Evolutionary conservation across 1,140 invertebrate genomes (phyloP).

Genomic region (Apolygus lucorum): DNA sequence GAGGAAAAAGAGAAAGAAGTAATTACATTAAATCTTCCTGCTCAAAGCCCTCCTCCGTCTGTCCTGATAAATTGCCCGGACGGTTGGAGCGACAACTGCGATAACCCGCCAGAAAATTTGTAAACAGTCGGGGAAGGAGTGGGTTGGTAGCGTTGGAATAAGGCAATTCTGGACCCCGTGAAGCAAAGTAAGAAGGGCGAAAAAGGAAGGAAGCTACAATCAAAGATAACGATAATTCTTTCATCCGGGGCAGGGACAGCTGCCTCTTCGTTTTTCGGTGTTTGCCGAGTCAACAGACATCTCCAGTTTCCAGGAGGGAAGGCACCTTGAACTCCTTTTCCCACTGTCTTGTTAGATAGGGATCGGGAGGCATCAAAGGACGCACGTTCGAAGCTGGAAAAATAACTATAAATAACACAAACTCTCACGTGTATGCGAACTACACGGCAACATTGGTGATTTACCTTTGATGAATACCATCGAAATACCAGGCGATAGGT

Average conservation of each 20-base stretch:
- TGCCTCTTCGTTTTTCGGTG: background rate
- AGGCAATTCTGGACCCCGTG: slow-evolving; percentile 6
- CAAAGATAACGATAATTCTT: slow-evolving; percentile 24
- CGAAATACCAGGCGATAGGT: too few relatives aligned
- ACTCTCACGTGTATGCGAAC: too few relatives aligned
- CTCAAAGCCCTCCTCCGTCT: background rate
- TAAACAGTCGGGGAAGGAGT: slow-evolving; percentile 9
- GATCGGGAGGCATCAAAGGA: too few relatives aligned
- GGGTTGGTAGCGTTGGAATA: background rate
- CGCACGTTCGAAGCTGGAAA: too few relatives aligned
- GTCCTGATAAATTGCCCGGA: slow-evolving; percentile 21
- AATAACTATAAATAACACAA: too few relatives aligned
- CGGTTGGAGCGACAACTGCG: slow-evolving; percentile 18
- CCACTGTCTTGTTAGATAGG: background rate
- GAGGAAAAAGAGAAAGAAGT: slow-evolving; percentile 19
- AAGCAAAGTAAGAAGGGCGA: background rate
- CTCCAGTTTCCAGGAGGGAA: background rate
- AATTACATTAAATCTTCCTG: slow-evolving; percentile 27
- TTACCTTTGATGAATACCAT: too few relatives aligned
- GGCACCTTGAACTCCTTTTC: background rate
- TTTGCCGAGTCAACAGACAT: slow-evolving; percentile 5
- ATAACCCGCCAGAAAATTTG: slow-evolving; percentile 19
- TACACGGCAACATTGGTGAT: too few relatives aligned
- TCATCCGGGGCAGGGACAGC: slow-evolving; percentile 8
- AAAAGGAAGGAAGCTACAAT: slow-evolving; percentile 12